Base-by-base conservation (phyloP, 1,140 invertebrate genomes). In the Choristoneura fumiferana region DNA sequence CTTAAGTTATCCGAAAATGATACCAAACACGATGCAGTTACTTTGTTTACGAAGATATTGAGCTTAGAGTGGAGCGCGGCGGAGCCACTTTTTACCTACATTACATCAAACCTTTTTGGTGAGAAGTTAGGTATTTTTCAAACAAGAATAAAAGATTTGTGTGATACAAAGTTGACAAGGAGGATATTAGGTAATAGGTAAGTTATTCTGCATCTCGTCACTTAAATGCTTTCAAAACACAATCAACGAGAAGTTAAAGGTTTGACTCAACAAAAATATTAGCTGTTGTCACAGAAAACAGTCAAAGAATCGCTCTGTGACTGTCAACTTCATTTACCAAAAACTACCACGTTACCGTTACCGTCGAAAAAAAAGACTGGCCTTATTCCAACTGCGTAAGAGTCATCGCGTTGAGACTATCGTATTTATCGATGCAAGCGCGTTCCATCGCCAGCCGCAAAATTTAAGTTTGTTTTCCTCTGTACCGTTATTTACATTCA, bases 201-300 rank as follows among this genome's bases (percentile, higher is more conserved):
- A n/a, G n/a, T n/a, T 6, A 29, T 29, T 29, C 22, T 3, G 22
- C 22, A 29, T 14, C 22, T 36, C 8, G 8, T 14, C 10, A 35
- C 35, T 15, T 35, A 75, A 73, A 79, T 76, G 67, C 68, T 71
- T 71, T 73, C 62, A 77, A 73, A 79, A 79, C 71, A 77, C 67
- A 79, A 77, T 79, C 74, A 79, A 70, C 74, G 67, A 74, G 69
- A 75, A 73, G 71, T 76, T 72, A 76, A 78, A 69, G 71, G 67
- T 70, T 71, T 57, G 57, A 45, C 29, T 55, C 58, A 70, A 71
- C 60, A 68, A 76, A 71, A 73, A 76, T 71, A 76, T 67, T 56
- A 58, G 54, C 45, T 70, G 73, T 66, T 76, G 69, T 69, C 57
- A 71, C 55, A 67, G 65, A 71, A 76, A 76, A 76, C 66, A 78